A percentile compares a stretch with the other conserved stretches of the same genome.
Conservation (phyloP, 2,797 vertebrate species). For the Protosalanx chinensis region DNA sequence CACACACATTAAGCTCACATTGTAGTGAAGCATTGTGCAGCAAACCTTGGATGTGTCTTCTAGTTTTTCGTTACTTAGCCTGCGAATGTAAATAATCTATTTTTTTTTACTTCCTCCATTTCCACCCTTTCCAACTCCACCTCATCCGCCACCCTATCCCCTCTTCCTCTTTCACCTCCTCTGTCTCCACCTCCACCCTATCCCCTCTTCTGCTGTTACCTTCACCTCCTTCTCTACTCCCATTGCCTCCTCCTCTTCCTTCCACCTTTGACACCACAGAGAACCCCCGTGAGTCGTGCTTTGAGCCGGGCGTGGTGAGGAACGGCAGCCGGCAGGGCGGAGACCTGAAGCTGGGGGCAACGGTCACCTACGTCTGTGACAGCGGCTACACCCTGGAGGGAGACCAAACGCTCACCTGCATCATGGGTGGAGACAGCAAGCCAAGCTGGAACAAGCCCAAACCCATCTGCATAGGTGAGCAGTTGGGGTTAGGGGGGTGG, state of each 20-base stretch:
- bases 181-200: no score
- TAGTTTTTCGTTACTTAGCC: no score
- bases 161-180: no score
- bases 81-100: no score
- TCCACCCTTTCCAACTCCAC: no score
- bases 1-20: slow-evolving; percentile 30
- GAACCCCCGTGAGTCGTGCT: slow-evolving; percentile 97
- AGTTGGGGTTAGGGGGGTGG: slow-evolving; percentile 4
- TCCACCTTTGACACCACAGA: slow-evolving; percentile 65
- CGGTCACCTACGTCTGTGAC: slow-evolving; percentile 90
- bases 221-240: no score
- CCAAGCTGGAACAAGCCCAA: slow-evolving; percentile 91
- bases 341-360: slow-evolving; percentile 90
- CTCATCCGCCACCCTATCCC: neutral
- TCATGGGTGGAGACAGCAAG: slow-evolving; percentile 90
- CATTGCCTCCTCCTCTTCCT: neutral
- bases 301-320: slow-evolving; percentile 88
- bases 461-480: slow-evolving; percentile 90
- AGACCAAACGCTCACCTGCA: slow-evolving; percentile 84
- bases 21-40: slow-evolving; percentile 64
- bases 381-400: slow-evolving; percentile 91
- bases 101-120: no score
- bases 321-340: slow-evolving; percentile 89
- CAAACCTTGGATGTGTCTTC: slow-evolving; percentile 61
- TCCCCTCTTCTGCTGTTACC: no score